phyloP scores from a whole-genome alignment of 2,797 vertebrate genomes.

The Cichlasoma orientale region DNA sequence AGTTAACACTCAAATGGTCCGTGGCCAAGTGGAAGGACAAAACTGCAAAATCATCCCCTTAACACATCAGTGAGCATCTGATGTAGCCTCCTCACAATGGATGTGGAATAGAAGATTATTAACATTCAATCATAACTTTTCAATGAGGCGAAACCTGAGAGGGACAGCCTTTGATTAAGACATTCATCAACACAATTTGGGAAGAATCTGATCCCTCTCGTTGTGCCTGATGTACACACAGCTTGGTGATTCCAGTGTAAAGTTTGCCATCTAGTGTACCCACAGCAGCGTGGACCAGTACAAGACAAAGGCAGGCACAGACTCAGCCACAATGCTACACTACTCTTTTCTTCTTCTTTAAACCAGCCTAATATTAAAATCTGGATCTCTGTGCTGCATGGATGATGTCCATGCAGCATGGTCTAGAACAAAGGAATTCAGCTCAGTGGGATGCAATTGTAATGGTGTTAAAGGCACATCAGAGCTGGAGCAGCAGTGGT shows the following conservation, averaged over 20 bases:
- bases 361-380: slow-evolving; percentile 55
- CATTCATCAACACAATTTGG: slow-evolving; percentile 84
- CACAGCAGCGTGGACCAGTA: slow-evolving; percentile 82
- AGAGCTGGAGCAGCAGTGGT: slow-evolving; percentile 71
- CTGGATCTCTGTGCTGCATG: slow-evolving; percentile 28
- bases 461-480: slow-evolving; percentile 63
- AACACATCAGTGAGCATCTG: slow-evolving; percentile 81
- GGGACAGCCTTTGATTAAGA: slow-evolving; percentile 83
- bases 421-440: slow-evolving; percentile 69
- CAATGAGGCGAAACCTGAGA: slow-evolving; percentile 84
- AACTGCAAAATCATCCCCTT: slow-evolving; percentile 84
- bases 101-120: slow-evolving; percentile 83
- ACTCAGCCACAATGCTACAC: slow-evolving; percentile 30
- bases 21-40: slow-evolving; percentile 81
- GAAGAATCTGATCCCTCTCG: slow-evolving; percentile 74
- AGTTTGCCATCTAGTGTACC: slow-evolving; percentile 85
- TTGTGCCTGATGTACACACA: slow-evolving; percentile 55
- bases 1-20: slow-evolving; percentile 84
- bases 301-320: slow-evolving; percentile 68
- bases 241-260: slow-evolving; percentile 72
- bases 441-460: slow-evolving; percentile 60
- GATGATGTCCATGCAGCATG: slow-evolving; percentile 38
- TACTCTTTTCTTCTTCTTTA: slow-evolving; percentile 23
- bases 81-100: slow-evolving; percentile 79
- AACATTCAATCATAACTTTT: slow-evolving; percentile 85